phyloP scores from a whole-genome alignment of 2,113 vertebrate genomes.

The Chitala chitala region DNA sequence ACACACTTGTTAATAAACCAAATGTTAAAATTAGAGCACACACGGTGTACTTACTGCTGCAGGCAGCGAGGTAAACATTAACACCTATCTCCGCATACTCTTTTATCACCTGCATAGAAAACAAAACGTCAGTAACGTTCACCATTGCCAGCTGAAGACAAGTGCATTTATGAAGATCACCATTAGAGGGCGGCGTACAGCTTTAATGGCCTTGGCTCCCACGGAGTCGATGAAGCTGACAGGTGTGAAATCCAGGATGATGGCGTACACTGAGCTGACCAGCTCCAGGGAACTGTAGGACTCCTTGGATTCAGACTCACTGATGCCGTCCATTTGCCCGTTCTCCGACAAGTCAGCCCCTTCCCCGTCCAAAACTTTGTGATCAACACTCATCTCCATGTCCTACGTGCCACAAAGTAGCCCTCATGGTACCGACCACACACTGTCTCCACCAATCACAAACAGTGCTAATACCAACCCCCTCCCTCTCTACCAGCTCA shows the following conservation, averaged over 20 bases:
- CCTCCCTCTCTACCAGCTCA: neutral
- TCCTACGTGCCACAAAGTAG: slow-evolving; percentile 45
- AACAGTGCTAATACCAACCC: neutral
- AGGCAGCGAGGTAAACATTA: slow-evolving; percentile 70
- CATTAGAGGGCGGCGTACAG: slow-evolving; percentile 49
- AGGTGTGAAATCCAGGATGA: slow-evolving; percentile 84
- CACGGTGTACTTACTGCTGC: slow-evolving; percentile 67
- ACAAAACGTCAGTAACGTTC: neutral
- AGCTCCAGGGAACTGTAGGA: slow-evolving; percentile 61
- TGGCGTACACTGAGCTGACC: slow-evolving; percentile 56
- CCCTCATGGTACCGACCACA: neutral
- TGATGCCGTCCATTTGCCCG: slow-evolving; percentile 51
- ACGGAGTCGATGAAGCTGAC: slow-evolving; percentile 91
- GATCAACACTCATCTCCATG: slow-evolving; percentile 59
- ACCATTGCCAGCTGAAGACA: too few relatives aligned
- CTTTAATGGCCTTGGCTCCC: slow-evolving; percentile 83
- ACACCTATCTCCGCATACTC: slow-evolving; percentile 78
- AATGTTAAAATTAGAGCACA: neutral
- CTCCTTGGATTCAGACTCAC: slow-evolving; percentile 57
- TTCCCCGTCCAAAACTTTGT: slow-evolving; percentile 61
- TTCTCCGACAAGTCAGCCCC: slow-evolving; percentile 48
- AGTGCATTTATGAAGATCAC: neutral
- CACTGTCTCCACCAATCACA: neutral
- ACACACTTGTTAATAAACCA: neutral
- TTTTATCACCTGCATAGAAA: slow-evolving; percentile 76